Base-by-base conservation (phyloP, 2,797 vertebrate species). In the Myiotriccus ornatus region DNA sequence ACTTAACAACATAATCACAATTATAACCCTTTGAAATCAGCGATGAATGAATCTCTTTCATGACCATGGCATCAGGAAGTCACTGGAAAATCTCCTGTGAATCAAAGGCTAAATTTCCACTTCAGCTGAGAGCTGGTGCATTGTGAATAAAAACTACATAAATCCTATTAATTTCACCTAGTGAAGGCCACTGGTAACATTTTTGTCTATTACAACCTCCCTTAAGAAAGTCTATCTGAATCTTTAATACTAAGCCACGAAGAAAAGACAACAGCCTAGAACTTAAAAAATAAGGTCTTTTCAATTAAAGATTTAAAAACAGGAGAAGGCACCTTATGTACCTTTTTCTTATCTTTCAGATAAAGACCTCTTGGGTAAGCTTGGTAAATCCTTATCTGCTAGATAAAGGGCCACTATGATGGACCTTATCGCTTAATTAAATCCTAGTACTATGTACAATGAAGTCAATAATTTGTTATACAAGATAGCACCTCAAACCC, bases 341-440 rank as follows among this genome's bases (percentile, higher is more conserved):
- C 87, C 68, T 95, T 96, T 89, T 91, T 20, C 90, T 97, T 97
- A 97, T 97, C 97, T 97, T 93, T 88, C 83, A 95, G 96, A 97
- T 97, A 97, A 97, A 95, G 85, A 96, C 96, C 92, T 95, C 95
- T 91, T 71, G 90, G 87, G 86, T 95, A 97, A 96, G 95, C 94
- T 94, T 93, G 90, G 93, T 94, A 97, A 97, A 97, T 96, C 96
- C 93, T 97, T 97, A 97, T 97, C 96, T 96, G 62, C 73, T 64
- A 96, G 96, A 97, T 97, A 96, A 97, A 96, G 79, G 90, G 50
- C 90, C 67, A 80, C 87, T 89, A 94, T 86, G 96, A 96, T 89
- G 92, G 96, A 71, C 57, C 96, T 97, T 97, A 97, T 97, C 96
- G 84, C 96, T 97, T 97, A 97, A 97, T 97, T 97, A 97, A 97